These are phyloP conservation scores for Drosophila mauritiana DNA, from an alignment of 1,140 invertebrate species.

Conservation along the genomic window DNA sequence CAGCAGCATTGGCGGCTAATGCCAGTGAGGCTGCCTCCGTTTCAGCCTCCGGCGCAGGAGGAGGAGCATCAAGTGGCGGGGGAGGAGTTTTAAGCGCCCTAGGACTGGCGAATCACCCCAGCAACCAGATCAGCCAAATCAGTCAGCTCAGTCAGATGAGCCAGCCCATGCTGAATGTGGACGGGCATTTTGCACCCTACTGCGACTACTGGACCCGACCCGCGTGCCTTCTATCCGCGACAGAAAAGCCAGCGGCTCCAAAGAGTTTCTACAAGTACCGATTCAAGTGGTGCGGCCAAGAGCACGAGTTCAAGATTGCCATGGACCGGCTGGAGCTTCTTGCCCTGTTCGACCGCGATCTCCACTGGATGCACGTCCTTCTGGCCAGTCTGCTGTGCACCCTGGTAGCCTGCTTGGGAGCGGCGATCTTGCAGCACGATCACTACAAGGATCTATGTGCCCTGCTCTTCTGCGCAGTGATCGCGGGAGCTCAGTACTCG, in stretches of 20 bases:
- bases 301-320: constrained; percentile 89
- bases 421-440: constrained; percentile 91
- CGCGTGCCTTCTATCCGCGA: constrained; percentile 65
- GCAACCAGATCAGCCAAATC: constrained; percentile 44
- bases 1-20: constrained; percentile 31
- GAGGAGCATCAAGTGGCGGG: neutral
- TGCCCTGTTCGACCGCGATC: constrained; percentile 96
- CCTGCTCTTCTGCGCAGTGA: constrained; percentile 98
- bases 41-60: neutral
- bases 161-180: constrained; percentile 75
- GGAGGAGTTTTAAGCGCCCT: constrained; percentile 28
- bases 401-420: constrained; percentile 93
- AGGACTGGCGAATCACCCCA: constrained; percentile 23
- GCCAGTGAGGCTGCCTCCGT: constrained; percentile 9
- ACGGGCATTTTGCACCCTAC: constrained; percentile 73
- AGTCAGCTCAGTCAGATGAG: constrained; percentile 45
- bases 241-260: constrained; percentile 85
- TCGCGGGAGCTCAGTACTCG: constrained; percentile 98
- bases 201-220: constrained; percentile 78
- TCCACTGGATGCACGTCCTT: constrained; percentile 93
- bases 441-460: constrained; percentile 97
- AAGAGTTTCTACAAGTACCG: constrained; percentile 95
- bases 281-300: constrained; percentile 87
- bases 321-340: constrained; percentile 97
- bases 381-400: constrained; percentile 93